These are phyloP conservation scores for Diadophis punctatus DNA, from an alignment of 2,113 vertebrate genomes.

Conservation along the genomic window DNA sequence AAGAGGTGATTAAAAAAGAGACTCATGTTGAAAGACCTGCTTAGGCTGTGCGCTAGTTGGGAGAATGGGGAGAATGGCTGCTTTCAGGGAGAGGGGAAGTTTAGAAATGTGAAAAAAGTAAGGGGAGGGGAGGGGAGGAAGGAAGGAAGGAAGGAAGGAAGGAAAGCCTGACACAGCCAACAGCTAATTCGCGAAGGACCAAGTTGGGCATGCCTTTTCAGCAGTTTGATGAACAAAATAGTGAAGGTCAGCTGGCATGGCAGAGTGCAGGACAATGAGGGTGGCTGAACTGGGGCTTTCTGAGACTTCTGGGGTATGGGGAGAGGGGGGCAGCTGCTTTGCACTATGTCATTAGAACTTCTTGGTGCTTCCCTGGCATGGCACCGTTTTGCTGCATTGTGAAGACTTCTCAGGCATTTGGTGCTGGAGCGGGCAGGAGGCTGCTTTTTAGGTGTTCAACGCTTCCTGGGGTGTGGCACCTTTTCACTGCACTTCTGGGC, in stretches of 20 bases:
- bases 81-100: background rate
- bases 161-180: too few species aligned
- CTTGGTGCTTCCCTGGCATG: background rate
- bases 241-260: too few species aligned
- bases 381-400: background rate
- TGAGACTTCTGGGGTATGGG: too few species aligned
- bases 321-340: background rate
- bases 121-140: too few species aligned
- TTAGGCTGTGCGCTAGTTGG: background rate
- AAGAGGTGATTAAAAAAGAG: background rate
- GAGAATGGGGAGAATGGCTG: background rate
- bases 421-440: background rate
- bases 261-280: too few species aligned
- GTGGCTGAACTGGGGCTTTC: too few species aligned
- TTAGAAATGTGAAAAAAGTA: background rate
- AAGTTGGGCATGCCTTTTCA: too few species aligned
- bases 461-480: background rate
- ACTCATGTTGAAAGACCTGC: background rate
- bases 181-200: too few species aligned
- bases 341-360: background rate
- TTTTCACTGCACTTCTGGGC: background rate
- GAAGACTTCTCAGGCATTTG: background rate
- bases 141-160: too few species aligned
- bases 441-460: background rate
- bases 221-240: too few species aligned